Base-by-base conservation (phyloP, 2,888 invertebrate genomes). In the Notocelia uddmanniana region DNA sequence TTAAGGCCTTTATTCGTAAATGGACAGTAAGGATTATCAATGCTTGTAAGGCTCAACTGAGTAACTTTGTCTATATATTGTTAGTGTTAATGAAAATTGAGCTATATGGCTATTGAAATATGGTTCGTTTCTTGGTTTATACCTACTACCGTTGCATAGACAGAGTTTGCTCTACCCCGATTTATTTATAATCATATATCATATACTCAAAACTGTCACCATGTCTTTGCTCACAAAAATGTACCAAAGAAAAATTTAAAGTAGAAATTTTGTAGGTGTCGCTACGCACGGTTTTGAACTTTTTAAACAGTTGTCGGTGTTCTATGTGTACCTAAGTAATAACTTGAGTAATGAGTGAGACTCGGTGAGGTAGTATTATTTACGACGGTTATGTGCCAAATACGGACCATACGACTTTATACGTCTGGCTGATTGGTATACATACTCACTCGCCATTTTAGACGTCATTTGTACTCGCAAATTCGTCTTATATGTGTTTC, bases 201-300 rank as follows among this genome's bases (percentile, higher is more conserved):
- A 78, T 83, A 81, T 86, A 87, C 83, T 87, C 85, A 80, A 48
- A 80, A 78, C 84, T 82, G 81, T 85, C 80, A 81, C 81, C 83
- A 80, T 81, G 81, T 88, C 88, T 84, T 92, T 92, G 92, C 92
- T 93, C 93, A 93, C 92, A 92, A 92, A 89, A 80, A 85, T 86
- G 87, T 92, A 93, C 92, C 92, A 93, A 93, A 93, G 92, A 93
- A 64, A 77, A 76, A 31, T 77, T 79, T 77, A 77, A 73, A 68
- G 77, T 78, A 86, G 87, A 82, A 79, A 67, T 74, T 82, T 85
- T 81, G 80, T 89, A 86, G 84, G 81, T 79, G 78, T 80, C 80
- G 83, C 84, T 87, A 84, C 81, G 77, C 77, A 77, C 70, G 71
- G 66, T 71, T 71, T 71, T 71, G 66, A 57, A 71, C 71, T 71